Conservation (phyloP, 2,113 vertebrate genomes). For the Pteropus alecto region DNA sequence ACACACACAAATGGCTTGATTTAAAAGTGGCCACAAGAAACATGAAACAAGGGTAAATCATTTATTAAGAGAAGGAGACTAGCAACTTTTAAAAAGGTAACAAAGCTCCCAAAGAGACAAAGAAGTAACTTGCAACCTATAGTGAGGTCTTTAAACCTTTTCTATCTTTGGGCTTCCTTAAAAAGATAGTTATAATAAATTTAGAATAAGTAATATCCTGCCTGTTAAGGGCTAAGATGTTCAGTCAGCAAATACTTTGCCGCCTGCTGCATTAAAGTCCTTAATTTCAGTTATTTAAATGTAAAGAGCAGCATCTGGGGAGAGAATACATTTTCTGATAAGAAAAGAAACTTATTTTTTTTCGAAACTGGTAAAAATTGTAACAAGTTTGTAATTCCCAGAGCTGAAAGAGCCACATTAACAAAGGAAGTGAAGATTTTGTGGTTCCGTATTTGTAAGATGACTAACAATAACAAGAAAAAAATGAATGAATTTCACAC, state of each 20-base stretch:
- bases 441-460: not conserved
- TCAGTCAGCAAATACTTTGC: not conserved
- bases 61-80: not conserved
- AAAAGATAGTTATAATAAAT: not conserved
- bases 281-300: not conserved
- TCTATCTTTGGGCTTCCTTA: not conserved
- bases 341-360: conserved; percentile 9
- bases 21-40: not conserved
- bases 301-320: not conserved
- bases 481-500: not conserved
- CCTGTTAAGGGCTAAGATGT: not conserved
- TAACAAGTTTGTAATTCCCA: conserved; percentile 45
- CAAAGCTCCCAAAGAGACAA: not conserved
- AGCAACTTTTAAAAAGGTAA: not conserved
- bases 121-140: not conserved
- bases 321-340: not conserved
- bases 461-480: conserved; percentile 51
- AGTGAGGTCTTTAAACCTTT: not conserved
- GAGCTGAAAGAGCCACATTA: not conserved
- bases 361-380: conserved; percentile 19
- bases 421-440: conserved; percentile 44
- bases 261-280: not conserved
- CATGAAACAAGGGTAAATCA: not conserved
- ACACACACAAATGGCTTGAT: not conserved
- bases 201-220: not conserved